Conservation (phyloP, 2,797 vertebrate species). For the Takifugu rubripes region DNA sequence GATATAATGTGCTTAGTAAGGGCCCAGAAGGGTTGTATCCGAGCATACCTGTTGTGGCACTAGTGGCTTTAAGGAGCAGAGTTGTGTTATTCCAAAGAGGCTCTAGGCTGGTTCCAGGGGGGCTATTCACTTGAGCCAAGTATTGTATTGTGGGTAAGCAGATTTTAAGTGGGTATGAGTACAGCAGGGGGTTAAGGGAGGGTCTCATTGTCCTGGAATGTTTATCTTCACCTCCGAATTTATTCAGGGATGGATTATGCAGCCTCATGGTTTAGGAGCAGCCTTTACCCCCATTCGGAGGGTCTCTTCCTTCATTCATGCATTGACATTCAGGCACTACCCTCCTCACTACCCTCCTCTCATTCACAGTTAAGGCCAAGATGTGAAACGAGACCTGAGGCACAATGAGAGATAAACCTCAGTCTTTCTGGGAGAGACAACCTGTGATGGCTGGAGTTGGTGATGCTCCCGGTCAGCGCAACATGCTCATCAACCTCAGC, state of each 20-base stretch:
- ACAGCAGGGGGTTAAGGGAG: slow-evolving; percentile 63
- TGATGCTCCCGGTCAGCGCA: slow-evolving; percentile 44
- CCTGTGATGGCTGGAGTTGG: slow-evolving; percentile 24
- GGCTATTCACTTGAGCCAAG: slow-evolving; percentile 51
- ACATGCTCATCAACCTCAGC: slow-evolving; percentile 41
- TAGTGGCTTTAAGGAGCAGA: slow-evolving; percentile 58
- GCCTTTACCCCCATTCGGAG: slow-evolving; percentile 69
- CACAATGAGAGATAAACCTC: too few species aligned
- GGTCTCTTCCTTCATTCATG: slow-evolving; percentile 62
- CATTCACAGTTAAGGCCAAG: slow-evolving; percentile 30
- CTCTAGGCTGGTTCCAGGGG: slow-evolving; percentile 47
- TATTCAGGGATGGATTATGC: slow-evolving; percentile 63
- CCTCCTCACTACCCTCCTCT: slow-evolving; percentile 42
- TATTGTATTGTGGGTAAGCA: slow-evolving; percentile 61
- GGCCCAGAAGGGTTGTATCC: slow-evolving; percentile 72
- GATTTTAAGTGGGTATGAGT: slow-evolving; percentile 65
- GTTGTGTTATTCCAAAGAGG: slow-evolving; percentile 53
- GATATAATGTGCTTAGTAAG: slow-evolving; percentile 67
- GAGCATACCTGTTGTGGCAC: slow-evolving; percentile 58
- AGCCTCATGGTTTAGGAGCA: slow-evolving; percentile 57
- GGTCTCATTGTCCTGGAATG: slow-evolving; percentile 76
- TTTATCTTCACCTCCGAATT: slow-evolving; percentile 51
- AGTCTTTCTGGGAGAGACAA: slow-evolving; percentile 1
- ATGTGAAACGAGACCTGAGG: slow-evolving; percentile 49
- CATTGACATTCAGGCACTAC: slow-evolving; percentile 52